phyloP scores from a whole-genome alignment of 2,797 vertebrate species.

The Acomys russatus region DNA sequence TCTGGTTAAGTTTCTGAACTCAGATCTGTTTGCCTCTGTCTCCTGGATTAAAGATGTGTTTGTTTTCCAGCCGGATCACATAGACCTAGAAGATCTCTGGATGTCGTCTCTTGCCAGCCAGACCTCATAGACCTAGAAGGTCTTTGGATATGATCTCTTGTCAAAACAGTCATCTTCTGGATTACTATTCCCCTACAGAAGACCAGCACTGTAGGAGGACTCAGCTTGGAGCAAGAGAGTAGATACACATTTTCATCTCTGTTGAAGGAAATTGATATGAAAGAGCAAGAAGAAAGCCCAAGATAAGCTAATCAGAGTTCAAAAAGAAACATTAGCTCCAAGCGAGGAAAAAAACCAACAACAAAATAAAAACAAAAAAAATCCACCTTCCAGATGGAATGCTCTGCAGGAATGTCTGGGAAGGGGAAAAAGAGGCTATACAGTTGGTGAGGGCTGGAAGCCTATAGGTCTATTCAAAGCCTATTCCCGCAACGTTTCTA shows the following conservation, averaged over 20 bases:
- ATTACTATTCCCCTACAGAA: not conserved
- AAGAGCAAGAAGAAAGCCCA: not conserved
- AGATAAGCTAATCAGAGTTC: not conserved
- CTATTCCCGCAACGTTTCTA: not conserved
- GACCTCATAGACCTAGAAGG: too few species aligned
- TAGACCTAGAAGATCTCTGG: too few species aligned
- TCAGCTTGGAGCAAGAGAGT: not conserved
- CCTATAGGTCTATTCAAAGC: not conserved
- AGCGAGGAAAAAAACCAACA: not conserved
- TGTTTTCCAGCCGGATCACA: too few species aligned
- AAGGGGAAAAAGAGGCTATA: not conserved
- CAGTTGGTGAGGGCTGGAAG: not conserved
- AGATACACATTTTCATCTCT: not conserved
- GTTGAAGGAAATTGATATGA: not conserved
- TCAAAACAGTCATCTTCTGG: too few species aligned
- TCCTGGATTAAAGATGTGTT: too few species aligned
- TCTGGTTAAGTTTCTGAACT: not conserved
- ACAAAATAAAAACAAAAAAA: not conserved
- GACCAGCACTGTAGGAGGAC: not conserved
- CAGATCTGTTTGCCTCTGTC: too few species aligned
- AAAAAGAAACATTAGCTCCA: not conserved
- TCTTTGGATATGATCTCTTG: too few species aligned
- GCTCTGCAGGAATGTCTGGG: rapidly evolving
- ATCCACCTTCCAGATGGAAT: too few species aligned
- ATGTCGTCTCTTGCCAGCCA: too few species aligned